Conservation (phyloP, 2,888 invertebrate species). For the Aradus depressus region DNA sequence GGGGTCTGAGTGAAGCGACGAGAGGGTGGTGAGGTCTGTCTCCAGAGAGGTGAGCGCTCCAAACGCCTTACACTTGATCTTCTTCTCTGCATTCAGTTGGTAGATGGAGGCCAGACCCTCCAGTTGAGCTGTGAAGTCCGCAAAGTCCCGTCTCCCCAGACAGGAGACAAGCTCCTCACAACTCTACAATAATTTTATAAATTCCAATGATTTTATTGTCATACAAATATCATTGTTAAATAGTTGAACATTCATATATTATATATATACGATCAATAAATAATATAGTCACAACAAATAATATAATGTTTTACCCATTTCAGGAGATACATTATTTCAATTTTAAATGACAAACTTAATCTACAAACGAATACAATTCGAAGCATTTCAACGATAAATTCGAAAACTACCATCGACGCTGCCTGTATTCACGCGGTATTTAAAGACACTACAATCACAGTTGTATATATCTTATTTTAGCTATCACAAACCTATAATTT, state of each 20-base stretch:
- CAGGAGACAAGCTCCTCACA: conserved; percentile 80
- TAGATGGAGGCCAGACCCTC: conserved; percentile 84
- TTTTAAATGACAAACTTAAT: no score
- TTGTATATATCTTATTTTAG: no score
- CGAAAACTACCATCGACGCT: no score
- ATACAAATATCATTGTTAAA: not conserved
- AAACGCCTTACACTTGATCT: conserved; percentile 84
- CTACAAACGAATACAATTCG: no score
- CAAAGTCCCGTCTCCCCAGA: conserved; percentile 73
- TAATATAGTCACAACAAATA: no score
- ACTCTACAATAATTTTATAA: conserved; percentile 48
- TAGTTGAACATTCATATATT: not conserved
- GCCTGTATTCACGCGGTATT: no score
- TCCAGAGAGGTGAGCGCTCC: conserved; percentile 85
- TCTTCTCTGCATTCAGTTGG: conserved; percentile 87
- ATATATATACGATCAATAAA: no score
- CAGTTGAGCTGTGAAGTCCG: conserved; percentile 84
- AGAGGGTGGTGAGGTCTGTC: conserved; percentile 71
- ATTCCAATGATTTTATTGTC: not conserved
- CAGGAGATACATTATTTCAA: no score
- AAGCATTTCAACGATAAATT: no score
- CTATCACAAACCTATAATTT: no score
- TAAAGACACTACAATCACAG: no score
- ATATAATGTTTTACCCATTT: no score
- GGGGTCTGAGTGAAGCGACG: conserved; percentile 65